phyloP scores from a whole-genome alignment of 2,113 vertebrate genomes.

The Pachypanchax playfairii region DNA sequence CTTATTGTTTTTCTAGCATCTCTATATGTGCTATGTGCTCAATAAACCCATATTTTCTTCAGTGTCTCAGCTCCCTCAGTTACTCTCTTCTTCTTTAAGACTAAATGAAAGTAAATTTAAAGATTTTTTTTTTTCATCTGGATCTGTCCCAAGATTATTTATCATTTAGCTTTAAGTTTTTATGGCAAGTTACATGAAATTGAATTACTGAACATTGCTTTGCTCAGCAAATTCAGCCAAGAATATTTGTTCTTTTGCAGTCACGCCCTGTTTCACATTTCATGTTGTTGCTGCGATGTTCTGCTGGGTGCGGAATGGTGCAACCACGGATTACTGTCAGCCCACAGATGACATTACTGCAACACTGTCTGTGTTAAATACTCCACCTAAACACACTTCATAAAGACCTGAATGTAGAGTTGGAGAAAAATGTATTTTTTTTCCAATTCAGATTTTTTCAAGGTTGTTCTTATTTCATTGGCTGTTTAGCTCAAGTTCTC shows the following conservation, averaged over 20 bases:
- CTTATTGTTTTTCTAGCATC: neutral
- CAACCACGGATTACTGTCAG: conserved; percentile 38
- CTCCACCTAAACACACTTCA: conserved; percentile 9
- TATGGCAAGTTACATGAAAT: neutral
- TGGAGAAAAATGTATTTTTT: conserved; percentile 20
- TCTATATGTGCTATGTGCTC: neutral
- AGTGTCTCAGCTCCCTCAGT: neutral
- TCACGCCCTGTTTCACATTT: conserved; percentile 42
- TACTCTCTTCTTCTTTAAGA: neutral
- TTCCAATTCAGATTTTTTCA: conserved; percentile 26
- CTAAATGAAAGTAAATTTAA: neutral
- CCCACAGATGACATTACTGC: conserved; percentile 37
- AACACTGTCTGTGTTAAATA: conserved; percentile 24
- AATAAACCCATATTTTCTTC: neutral
- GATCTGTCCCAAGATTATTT: neutral
- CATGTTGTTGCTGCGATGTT: conserved; percentile 21
- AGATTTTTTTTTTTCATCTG: neutral
- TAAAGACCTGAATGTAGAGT: conserved; percentile 5
- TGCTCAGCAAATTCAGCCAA: conserved; percentile 16
- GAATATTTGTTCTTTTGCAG: conserved; percentile 20
- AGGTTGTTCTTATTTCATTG: conserved; percentile 1
- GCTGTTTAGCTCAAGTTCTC: conserved; percentile 6
- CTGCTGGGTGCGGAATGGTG: conserved; percentile 11
- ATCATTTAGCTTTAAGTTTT: neutral
- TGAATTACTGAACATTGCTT: neutral